Evolutionary conservation across 2,797 vertebrate genomes (phyloP).

Genomic region (Dipus sagitta): DNA sequence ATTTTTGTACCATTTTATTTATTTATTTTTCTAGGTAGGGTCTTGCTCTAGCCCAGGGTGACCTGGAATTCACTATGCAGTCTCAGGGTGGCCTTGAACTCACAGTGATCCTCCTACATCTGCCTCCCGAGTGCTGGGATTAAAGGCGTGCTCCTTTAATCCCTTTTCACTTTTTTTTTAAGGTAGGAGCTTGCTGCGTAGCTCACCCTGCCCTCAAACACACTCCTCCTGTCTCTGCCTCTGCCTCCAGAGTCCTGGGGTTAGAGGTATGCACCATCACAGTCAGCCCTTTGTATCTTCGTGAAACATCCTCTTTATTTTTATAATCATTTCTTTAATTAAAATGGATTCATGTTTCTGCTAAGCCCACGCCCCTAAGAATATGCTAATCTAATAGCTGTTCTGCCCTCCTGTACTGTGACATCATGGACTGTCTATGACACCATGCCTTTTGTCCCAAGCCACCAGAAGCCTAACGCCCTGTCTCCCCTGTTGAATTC

Average conservation of each 20-base stretch:
- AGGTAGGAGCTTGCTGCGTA: neutral
- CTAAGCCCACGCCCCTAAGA: conserved; percentile 49
- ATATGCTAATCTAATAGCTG: neutral
- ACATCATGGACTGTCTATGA: conserved; percentile 76
- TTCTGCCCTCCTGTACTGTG: conserved; percentile 68
- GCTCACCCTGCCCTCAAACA: neutral
- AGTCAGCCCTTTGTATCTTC: neutral
- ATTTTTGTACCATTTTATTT: neutral
- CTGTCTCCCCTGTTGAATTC: conserved; percentile 39
- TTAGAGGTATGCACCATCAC: neutral
- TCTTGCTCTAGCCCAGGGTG: neutral
- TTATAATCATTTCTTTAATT: conserved; percentile 34
- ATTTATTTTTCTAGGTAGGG: too few species aligned
- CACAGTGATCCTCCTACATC: too few species aligned
- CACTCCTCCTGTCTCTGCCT: neutral
- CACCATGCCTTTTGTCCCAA: conserved; percentile 56
- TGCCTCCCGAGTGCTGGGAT: too few species aligned
- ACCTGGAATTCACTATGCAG: too few species aligned
- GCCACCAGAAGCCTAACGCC: conserved; percentile 24
- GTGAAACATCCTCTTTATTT: conserved; percentile 24
- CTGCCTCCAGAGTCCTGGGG: neutral
- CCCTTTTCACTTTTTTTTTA: neutral
- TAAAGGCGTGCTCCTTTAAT: too few species aligned
- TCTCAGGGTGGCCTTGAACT: too few species aligned
- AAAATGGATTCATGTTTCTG: conserved; percentile 60